Evolutionary conservation across 1,140 invertebrate genomes (phyloP).

Genomic region (Camponotus pennsylvanicus): DNA sequence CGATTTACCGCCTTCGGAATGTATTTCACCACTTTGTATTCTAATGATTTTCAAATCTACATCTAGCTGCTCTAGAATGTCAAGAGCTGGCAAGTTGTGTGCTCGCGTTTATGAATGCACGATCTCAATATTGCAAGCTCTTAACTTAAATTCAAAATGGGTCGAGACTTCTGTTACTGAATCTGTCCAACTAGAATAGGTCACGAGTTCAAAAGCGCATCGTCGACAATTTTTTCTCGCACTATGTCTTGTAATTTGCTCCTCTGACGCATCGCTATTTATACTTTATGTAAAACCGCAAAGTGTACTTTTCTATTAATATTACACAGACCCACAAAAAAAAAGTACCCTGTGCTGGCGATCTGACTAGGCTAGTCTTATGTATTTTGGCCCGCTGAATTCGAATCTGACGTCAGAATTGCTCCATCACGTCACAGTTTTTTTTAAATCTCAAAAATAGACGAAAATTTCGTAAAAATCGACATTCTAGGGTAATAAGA

Average conservation of each 20-base stretch:
- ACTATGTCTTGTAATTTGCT: neutral
- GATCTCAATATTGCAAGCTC: constrained; percentile 16
- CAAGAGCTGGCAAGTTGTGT: neutral
- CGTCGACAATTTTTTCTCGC: neutral
- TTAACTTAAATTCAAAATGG: neutral
- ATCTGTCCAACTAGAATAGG: neutral
- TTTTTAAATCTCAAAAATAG: too few species aligned
- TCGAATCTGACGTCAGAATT: too few species aligned
- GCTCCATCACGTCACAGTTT: too few species aligned
- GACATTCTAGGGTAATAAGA: too few species aligned
- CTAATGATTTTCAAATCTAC: constrained; percentile 28
- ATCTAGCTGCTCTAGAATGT: neutral
- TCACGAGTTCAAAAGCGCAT: constrained; percentile 10
- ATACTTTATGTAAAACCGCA: too few species aligned
- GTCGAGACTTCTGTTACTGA: neutral
- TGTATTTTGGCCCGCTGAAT: too few species aligned
- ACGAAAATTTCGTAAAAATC: too few species aligned
- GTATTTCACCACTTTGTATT: constrained; percentile 11
- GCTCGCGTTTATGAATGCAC: neutral
- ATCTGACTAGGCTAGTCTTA: too few species aligned
- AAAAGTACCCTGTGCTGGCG: too few species aligned
- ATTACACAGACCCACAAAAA: too few species aligned
- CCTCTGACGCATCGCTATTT: neutral
- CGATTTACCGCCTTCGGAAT: neutral
- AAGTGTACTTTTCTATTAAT: neutral